These are phyloP conservation scores for Ailurus styani DNA, from an alignment of 2,113 vertebrate genomes.

Conservation along the genomic window DNA sequence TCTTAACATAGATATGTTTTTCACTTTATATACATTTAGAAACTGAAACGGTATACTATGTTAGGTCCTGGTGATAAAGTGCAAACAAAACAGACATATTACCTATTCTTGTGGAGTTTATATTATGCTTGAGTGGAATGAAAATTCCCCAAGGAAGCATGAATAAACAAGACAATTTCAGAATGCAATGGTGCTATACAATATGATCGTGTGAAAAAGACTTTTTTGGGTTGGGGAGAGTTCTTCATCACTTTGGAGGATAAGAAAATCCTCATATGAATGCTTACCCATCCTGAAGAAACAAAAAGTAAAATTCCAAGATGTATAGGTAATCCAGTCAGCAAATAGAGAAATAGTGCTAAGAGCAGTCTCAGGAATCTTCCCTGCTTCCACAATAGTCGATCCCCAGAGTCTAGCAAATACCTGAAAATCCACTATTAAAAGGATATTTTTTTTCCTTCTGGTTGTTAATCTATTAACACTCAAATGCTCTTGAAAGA, in stretches of 20 bases:
- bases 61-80: neutral
- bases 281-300: neutral
- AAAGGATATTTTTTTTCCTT: neutral
- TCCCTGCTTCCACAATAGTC: neutral
- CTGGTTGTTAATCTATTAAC: neutral
- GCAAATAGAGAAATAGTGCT: neutral
- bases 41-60: neutral
- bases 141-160: neutral
- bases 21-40: neutral
- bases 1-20: neutral
- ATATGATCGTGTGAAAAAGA: neutral
- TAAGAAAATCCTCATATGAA: neutral
- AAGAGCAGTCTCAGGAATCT: neutral
- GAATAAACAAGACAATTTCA: neutral
- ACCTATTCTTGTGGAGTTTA: neutral
- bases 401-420: neutral
- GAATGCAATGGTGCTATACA: neutral
- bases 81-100: neutral
- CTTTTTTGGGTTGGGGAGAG: neutral
- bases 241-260: neutral
- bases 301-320: neutral
- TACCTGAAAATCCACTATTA: neutral
- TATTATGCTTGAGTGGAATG: neutral
- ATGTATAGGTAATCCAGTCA: neutral
- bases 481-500: neutral